Percentiles rank a stretch among this genome's conserved stretches.
Evolutionary conservation across 1,140 invertebrate genomes (phyloP).

Genomic region (Camponotus floridanus): DNA sequence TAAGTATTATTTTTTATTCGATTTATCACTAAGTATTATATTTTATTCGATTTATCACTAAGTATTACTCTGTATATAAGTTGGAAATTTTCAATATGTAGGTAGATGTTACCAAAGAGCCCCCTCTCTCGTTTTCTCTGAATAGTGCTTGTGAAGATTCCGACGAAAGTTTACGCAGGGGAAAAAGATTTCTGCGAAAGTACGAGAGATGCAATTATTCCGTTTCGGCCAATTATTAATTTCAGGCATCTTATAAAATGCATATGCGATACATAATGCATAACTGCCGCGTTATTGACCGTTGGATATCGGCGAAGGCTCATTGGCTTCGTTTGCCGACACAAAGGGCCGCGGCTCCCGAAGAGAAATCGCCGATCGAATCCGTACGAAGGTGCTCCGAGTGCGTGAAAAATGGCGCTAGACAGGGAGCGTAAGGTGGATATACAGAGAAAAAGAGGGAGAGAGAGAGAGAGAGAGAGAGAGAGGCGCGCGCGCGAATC

Average conservation of each 20-base stretch:
- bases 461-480: slow-evolving; percentile 41
- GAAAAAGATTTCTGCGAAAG: slow-evolving; percentile 2
- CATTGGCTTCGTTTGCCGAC: slow-evolving; percentile 51
- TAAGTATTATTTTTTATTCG: too few species aligned
- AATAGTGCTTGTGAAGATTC: neutral
- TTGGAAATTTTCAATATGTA: too few species aligned
- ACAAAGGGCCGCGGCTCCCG: slow-evolving; percentile 63
- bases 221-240: slow-evolving; percentile 22
- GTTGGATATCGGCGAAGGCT: slow-evolving; percentile 44
- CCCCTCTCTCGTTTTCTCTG: neutral
- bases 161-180: neutral
- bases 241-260: slow-evolving; percentile 20
- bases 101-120: neutral
- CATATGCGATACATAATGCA: slow-evolving; percentile 33
- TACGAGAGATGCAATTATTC: slow-evolving; percentile 6
- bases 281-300: slow-evolving; percentile 42
- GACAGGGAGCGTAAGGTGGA: slow-evolving; percentile 61
- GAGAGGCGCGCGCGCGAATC: slow-evolving; percentile 66
- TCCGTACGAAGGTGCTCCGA: slow-evolving; percentile 58
- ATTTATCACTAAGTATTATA: too few species aligned
- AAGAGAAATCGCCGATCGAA: slow-evolving; percentile 70
- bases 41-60: too few species aligned
- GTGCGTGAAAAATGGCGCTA: slow-evolving; percentile 74
- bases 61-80: too few species aligned
- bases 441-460: slow-evolving; percentile 37